Evolutionary conservation across 2,113 vertebrate species (phyloP), one percentile per base, ranked within the genome.

Genomic region (Eclectus roratus): DNA sequence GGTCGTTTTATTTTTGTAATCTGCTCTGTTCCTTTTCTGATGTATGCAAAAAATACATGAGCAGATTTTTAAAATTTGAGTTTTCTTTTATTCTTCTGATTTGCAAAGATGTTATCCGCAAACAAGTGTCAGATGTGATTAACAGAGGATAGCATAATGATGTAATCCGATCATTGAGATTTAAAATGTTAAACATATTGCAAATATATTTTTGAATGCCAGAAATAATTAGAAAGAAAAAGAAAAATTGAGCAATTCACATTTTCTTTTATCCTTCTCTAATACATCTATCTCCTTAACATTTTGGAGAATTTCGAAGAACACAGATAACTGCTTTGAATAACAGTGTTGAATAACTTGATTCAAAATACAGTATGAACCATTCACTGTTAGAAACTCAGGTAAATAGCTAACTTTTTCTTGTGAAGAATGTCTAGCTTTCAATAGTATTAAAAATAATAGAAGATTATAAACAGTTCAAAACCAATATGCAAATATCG

Each of bases 1-100:
- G 1, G 15, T 37, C 7, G 17, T 53, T 72, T 65, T 83, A n/a
- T 88, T 90, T 91, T 17, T 29, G 4, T 77, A 21, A 37, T 33
- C 13, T 55, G 4, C 70, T 31, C 35, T 80, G 1, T 71, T 66
- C 15, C 3, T 66, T 71, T 84, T 47, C 37, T 80, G 43, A 46
- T 0, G 1, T 8, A 28, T 15, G 11, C 2, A 41, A 20, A n/a
- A 33, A 9, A 3, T 8, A 79, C 66, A 37, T 11, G 2, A 43
- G 18, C 24, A 19, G 28, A 1, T 66, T 44, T 79, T 24, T 23
- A 2, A 49, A n/a, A n/a, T 44, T 15, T 61, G 4, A 12, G 3
- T 46, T 91, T 73, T 9, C 0, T 3, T 89, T 64, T 20, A 12
- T 55, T 79, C 9, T 20, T 63, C 8, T 63, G 5, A 27, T 83